These are phyloP conservation scores for Ispidina lecontei DNA, from an alignment of 2,797 vertebrate species.

Conservation along the genomic window DNA sequence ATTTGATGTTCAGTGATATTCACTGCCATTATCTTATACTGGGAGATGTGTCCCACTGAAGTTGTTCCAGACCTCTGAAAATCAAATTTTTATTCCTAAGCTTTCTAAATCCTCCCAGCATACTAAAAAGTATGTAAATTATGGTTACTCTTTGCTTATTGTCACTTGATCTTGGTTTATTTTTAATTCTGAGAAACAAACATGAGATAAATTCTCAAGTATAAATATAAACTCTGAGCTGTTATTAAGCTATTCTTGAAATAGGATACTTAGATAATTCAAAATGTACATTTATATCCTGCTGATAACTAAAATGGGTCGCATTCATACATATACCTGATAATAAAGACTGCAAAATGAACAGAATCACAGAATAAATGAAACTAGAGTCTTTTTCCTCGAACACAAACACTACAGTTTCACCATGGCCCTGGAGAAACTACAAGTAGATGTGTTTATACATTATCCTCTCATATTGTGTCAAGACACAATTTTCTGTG, in stretches of 20 bases:
- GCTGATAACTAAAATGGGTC: background rate
- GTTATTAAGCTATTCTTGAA: background rate
- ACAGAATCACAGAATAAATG: background rate
- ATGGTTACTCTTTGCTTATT: background rate
- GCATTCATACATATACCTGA: background rate
- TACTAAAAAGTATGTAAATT: background rate
- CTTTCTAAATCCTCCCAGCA: background rate
- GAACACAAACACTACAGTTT: background rate
- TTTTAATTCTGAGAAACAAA: background rate
- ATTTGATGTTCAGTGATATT: background rate
- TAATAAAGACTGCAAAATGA: background rate
- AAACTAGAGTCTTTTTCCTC: background rate
- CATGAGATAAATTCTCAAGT: background rate
- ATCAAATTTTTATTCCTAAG: background rate
- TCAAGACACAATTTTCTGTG: constrained; percentile 44
- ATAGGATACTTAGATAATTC: background rate
- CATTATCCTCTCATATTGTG: constrained; percentile 40
- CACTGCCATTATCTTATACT: background rate
- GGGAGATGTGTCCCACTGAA: background rate
- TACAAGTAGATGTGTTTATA: constrained; percentile 32
- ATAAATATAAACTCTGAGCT: background rate
- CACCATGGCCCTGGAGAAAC: constrained; percentile 26
- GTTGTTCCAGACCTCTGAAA: background rate
- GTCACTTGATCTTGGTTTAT: background rate
- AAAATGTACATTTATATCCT: background rate